Base-by-base conservation (phyloP, 2,888 invertebrate species). In the Mechanitis mazaeus region DNA sequence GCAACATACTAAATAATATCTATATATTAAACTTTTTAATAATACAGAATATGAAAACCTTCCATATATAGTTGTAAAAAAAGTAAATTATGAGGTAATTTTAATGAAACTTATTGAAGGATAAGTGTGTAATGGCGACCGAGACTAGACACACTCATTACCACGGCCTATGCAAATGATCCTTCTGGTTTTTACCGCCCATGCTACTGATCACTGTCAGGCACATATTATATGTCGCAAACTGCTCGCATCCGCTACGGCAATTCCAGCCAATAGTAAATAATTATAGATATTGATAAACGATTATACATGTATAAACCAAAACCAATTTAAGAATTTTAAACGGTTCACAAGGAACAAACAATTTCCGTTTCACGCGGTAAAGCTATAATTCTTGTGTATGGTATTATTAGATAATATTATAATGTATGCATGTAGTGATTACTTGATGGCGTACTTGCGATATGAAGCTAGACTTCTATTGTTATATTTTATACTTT, bases 131-230 rank as follows among this genome's bases (percentile, higher is more conserved):
- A 72, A 73, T 72, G 70, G 72, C 63, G 72, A 72, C 70, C 68
- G 68, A 70, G 73, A 72, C 70, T 68, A 66, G 68, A 69, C 67
- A 69, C 64, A 68, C 73, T 69, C 68, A 73, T 73, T 74, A 88
- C 83, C 76, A 81, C 81, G 79, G 78, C 80, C 84, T 84, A 89
- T 89, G 89, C 80, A 89, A 90, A 90, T 88, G 84, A 85, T 79
- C 80, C 80, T 76, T 82, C 75, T 83, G 78, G 83, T 87, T 88
- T 85, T 86, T 84, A 78, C 76, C 78, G 77, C 80, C 80, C 75
- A 76, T 79, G 76, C 81, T 79, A 80, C 83, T 77, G 82, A 84
- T 83, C 83, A 79, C 81, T 83, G 83, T 82, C 81, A 75, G 71
- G 78, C 78, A 77, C 80, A 83, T 81, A 86, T 86, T 86, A 64